Conservation (phyloP, 2,797 vertebrate genomes). For the Sphaeramia orbicularis region DNA sequence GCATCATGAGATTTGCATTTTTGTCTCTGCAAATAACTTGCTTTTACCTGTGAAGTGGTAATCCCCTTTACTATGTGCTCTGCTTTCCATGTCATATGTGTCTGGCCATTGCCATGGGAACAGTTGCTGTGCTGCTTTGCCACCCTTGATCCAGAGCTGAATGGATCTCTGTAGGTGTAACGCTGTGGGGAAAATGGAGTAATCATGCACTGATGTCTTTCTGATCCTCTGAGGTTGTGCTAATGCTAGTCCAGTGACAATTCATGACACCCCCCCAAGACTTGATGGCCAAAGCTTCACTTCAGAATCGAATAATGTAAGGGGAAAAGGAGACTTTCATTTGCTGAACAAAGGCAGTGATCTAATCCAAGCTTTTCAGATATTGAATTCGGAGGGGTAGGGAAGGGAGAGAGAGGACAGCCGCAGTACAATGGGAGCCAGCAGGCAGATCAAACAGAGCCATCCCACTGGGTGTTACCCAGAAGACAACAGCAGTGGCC, state of each 20-base stretch:
- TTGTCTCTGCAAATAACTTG: background rate
- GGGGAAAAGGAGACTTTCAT: conserved; percentile 53
- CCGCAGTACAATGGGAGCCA: conserved; percentile 69
- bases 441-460: conserved; percentile 74
- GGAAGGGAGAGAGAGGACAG: conserved; percentile 34
- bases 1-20: conserved; percentile 2
- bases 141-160: conserved; percentile 56
- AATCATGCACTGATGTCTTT: conserved; percentile 57
- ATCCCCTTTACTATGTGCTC: conserved; percentile 11
- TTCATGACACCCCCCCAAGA: conserved; percentile 7
- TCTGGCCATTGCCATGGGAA: conserved; percentile 72
- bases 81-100: conserved; percentile 46
- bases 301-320: conserved; percentile 47
- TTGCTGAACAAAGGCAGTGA: conserved; percentile 67
- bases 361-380: conserved; percentile 69
- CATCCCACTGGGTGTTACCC: conserved; percentile 66
- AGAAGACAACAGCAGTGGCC: conserved; percentile 68
- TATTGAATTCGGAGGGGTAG: conserved; percentile 54
- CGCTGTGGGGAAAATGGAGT: conserved; percentile 36
- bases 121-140: conserved; percentile 55
- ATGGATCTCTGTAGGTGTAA: conserved; percentile 53
- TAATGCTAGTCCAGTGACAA: conserved; percentile 29
- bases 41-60: conserved; percentile 44
- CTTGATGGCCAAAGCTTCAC: conserved; percentile 31
- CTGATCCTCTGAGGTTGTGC: conserved; percentile 36